Percentiles rank a stretch among this genome's conserved stretches.
These are phyloP conservation scores for Arge pagana DNA, from an alignment of 2,888 invertebrate genomes.

Conservation along the genomic window DNA sequence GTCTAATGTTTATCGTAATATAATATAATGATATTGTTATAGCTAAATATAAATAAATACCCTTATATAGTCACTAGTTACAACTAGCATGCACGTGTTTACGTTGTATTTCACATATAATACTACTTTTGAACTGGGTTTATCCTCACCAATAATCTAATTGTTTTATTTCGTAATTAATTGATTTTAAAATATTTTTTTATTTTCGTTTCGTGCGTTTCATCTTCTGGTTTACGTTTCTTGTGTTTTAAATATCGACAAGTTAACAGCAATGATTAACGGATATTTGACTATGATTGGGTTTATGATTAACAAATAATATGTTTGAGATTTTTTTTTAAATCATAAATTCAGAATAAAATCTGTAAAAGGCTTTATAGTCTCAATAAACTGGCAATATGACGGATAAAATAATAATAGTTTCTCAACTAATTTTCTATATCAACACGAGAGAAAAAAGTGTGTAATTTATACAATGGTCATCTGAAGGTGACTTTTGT, in stretches of 20 bases:
- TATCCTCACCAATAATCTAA: conserved; percentile 16
- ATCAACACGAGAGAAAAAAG: no score
- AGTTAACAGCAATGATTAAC: conserved; percentile 2
- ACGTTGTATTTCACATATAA: conserved; percentile 32
- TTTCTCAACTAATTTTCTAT: no score
- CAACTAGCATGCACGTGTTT: conserved; percentile 37
- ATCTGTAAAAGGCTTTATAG: no score
- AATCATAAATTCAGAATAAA: no score
- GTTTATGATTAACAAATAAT: no score
- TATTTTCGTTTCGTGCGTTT: conserved; percentile 23
- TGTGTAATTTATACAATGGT: no score
- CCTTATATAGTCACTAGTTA: conserved; percentile 38
- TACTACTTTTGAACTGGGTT: conserved; percentile 36
- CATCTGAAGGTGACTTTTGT: no score
- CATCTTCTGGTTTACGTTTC: conserved; percentile 23
- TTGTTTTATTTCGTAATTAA: conserved; percentile 2
- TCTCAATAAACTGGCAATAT: no score
- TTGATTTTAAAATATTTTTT: conserved; percentile 15
- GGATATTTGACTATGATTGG: conserved; percentile 16
- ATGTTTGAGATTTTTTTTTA: no score
- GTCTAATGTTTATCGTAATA: conserved; percentile 30
- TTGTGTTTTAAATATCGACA: conserved; percentile 16
- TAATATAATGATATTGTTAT: conserved; percentile 35
- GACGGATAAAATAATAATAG: no score
- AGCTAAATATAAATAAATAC: conserved; percentile 40